Percentiles rank a stretch among this genome's conserved stretches.
phyloP scores from a whole-genome alignment of 2,113 vertebrate species.

The Malurus cyaneus region DNA sequence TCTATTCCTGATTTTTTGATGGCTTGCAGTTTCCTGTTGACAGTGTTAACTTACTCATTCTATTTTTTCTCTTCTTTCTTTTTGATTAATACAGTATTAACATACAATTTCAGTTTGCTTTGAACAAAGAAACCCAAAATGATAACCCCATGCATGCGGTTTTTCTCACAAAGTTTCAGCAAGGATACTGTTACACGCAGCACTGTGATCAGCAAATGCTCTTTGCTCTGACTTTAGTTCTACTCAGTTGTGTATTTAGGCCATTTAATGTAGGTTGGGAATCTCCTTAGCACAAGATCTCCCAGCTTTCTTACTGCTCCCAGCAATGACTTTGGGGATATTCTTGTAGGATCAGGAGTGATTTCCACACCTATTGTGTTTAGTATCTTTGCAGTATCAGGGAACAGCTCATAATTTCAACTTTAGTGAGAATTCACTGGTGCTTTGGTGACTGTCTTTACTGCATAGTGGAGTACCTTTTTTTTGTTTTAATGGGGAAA shows the following conservation, averaged over 20 bases:
- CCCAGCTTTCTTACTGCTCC: neutral
- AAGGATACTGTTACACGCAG: neutral
- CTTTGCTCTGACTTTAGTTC: neutral
- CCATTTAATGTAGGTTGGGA: neutral
- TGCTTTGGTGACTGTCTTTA: neutral
- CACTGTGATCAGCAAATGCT: neutral
- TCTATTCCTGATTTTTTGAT: slow-evolving; percentile 51
- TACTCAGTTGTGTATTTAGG: neutral
- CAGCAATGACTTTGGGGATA: neutral
- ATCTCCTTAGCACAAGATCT: neutral
- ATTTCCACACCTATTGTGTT: neutral
- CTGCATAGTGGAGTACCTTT: neutral
- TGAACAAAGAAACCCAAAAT: neutral
- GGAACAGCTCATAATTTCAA: neutral
- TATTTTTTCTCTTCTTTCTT: neutral
- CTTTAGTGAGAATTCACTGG: neutral
- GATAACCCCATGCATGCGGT: neutral
- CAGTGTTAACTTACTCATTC: neutral
- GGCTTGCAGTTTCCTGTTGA: slow-evolving; percentile 22
- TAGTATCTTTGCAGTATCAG: neutral
- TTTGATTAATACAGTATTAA: neutral
- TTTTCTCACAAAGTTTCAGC: neutral
- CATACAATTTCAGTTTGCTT: neutral
- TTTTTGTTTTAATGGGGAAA: neutral
- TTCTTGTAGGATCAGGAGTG: neutral